phyloP scores from a whole-genome alignment of 2,797 vertebrate genomes.

The Enteromius trimaculatus region DNA sequence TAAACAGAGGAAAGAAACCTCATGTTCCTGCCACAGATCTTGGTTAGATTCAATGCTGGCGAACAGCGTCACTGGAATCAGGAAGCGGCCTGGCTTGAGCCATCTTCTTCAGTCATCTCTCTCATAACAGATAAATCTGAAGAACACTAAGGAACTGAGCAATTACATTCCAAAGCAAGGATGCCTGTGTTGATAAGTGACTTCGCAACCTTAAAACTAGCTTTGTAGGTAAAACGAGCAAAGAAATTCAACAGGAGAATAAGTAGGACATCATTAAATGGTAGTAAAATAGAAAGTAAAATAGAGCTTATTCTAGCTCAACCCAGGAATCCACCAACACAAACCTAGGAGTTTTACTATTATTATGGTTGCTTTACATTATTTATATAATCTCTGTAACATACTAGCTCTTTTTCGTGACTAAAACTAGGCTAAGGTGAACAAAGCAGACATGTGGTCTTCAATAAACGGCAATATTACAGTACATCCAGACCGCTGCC shows the following conservation, averaged over 20 bases:
- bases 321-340: not conserved
- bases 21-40: constrained; percentile 6
- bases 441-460: constrained; percentile 2
- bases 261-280: not conserved
- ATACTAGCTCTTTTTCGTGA: not conserved
- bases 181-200: constrained; percentile 1
- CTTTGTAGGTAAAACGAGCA: constrained; percentile 9
- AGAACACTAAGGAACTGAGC: constrained; percentile 20
- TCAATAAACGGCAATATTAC: constrained; percentile 5
- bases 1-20: constrained; percentile 25
- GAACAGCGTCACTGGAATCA: constrained; percentile 3
- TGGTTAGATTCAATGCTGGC: not conserved
- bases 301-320: not conserved
- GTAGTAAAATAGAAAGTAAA: not conserved
- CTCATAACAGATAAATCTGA: constrained; percentile 4
- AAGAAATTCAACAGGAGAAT: constrained; percentile 6
- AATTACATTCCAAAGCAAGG: constrained; percentile 18
- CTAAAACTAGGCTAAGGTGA: constrained; percentile 4
- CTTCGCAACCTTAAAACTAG: constrained; percentile 6
- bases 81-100: not conserved
- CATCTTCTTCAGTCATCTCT: not conserved
- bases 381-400: not conserved
- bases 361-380: not conserved
- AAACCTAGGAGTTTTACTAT: constrained; percentile 2
- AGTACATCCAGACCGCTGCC: not conserved